Evolutionary conservation across 2,797 vertebrate species (phyloP), one percentile per base, ranked within the genome.

Genomic region (Protosalanx chinensis): DNA sequence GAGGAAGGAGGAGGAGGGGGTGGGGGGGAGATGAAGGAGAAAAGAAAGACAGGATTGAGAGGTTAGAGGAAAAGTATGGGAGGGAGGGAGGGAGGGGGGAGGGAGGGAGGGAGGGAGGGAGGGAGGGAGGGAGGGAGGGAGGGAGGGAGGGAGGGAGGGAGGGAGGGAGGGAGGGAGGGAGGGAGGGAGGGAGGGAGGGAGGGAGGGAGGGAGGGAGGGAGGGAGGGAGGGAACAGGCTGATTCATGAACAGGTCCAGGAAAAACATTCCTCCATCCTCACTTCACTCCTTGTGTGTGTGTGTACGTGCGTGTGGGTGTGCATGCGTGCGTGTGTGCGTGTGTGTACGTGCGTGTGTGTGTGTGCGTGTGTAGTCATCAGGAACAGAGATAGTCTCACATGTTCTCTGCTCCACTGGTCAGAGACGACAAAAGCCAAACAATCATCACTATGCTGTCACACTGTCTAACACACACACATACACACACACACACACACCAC

Each of bases 141-240:
- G 49, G 4, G 49, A 10, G 49, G 4, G 49, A 51, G 49, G 4
- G 49, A 51, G 49, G 4, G 13, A 5, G 49, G 49, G 49, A 16
- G 7, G 16, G 49, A 16, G 49, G 16, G 49, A 16, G 13, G 12
- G 49, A 18, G 49, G 62, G 76, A 33, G 61, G 59, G 64, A 51
- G 64, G 13, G 29, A 13, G 73, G 46, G 67, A 63, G 61, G 66
- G 63, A 70, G 46, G 57, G 60, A 18, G 66, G 32, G 16, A 29
- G 58, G 29, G 33, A 7, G 67, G n/a, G n/a, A n/a, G n/a, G n/a
- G n/a, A n/a, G n/a, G n/a, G n/a, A n/a, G n/a, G n/a, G n/a, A n/a
- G n/a, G n/a, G n/a, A n/a, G n/a, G n/a, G n/a, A n/a, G n/a, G 29
- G 20, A 59, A 35, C 51, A 66, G 67, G 68, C 35, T 37, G 5